Evolutionary conservation across 2,888 invertebrate genomes (phyloP), one percentile per base, ranked within the genome.

Genomic region (Stenolophus ochropezus): DNA sequence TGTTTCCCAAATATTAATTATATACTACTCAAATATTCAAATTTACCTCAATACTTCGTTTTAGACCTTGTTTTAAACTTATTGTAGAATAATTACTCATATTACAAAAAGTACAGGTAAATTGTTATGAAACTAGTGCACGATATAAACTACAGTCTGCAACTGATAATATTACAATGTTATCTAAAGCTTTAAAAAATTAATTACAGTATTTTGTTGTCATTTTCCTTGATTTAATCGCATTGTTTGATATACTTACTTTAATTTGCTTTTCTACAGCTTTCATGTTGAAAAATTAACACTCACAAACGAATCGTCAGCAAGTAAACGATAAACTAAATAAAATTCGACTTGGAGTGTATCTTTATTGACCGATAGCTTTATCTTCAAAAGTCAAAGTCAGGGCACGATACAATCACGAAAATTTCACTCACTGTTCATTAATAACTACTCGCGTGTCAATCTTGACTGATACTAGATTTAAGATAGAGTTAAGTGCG

Each of bases 301-400:
- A 25, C 14, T 65, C 11, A 8, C 18, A 56, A 18, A 56, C 56
- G 21, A 20, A 20, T 25, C 14, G n/a, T 21, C 4, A 61, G 25
- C 4, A 61, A 61, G 56, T 25, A 25, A 61, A 4, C n/a, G 25
- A 56, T 21, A 56, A 5, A 20, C 21, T 56, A 56, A 56, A 21
- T 11, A 6, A 21, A 18, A 20, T 18, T 21, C 8, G 11, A 11
- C 25, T 3, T 11, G 11, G 61, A 25, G 11, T 25, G 23, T 25
- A 23, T 23, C 61, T 61, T 23, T 61, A 61, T 61, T 61, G 61
- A 25, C 61, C 61, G 61, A 61, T 61, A 61, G 23, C n/a, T 61
- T 61, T 61, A 61, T 61, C 61, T 61, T 33, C 18, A 0, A 42
- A 69, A 69, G 42, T 42, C 69, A 69, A 69, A 69, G 42, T 18